phyloP scores from a whole-genome alignment of 2,797 vertebrate genomes.

The Smutsia temminckii region DNA sequence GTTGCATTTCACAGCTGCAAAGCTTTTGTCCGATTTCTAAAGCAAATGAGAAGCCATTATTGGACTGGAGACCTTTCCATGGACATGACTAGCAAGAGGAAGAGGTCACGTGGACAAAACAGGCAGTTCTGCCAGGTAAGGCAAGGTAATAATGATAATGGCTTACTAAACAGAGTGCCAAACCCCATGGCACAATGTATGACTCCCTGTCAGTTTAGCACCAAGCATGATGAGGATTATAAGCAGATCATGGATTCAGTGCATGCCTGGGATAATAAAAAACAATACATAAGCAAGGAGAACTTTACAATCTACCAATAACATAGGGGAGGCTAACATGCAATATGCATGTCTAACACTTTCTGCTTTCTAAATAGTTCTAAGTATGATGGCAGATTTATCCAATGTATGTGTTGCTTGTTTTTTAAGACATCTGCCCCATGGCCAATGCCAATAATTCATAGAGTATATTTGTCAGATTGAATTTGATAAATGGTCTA shows the following conservation, averaged over 20 bases:
- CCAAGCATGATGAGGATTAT: constrained; percentile 13
- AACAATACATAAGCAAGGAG: neutral
- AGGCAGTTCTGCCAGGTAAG: constrained; percentile 53
- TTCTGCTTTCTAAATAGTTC: constrained; percentile 42
- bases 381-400: constrained; percentile 16
- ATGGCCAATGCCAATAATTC: constrained; percentile 41
- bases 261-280: constrained; percentile 47
- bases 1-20: constrained; percentile 75
- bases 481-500: constrained; percentile 25
- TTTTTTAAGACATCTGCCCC: constrained; percentile 46
- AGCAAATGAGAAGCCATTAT: constrained; percentile 67
- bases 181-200: neutral
- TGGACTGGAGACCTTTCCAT: constrained; percentile 56
- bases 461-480: constrained; percentile 24
- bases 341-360: neutral
- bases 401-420: neutral
- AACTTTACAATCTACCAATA: constrained; percentile 13
- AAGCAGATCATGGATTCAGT: constrained; percentile 3
- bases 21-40: constrained; percentile 75
- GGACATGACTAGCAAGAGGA: constrained; percentile 47
- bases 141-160: constrained; percentile 4
- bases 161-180: constrained; percentile 11
- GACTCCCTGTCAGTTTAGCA: neutral
- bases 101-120: constrained; percentile 31
- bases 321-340: neutral